Evolutionary conservation across 2,888 invertebrate species (phyloP).

Genomic region (Subacronicta megacephala): DNA sequence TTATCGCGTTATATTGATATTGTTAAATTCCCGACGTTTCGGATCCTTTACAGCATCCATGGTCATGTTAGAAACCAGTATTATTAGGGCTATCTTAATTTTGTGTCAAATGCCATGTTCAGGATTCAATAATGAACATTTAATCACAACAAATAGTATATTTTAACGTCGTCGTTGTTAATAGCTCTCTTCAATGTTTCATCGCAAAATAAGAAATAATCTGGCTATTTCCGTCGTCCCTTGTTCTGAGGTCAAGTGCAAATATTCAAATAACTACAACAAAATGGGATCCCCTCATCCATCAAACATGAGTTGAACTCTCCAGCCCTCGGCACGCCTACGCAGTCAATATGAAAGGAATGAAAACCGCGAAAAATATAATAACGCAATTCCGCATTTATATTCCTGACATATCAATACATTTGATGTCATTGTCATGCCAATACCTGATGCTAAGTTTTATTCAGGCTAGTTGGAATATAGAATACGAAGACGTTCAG

Average conservation of each 20-base stretch:
- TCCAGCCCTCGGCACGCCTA: constrained; percentile 24
- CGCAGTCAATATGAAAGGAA: constrained; percentile 19
- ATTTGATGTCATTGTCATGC: neutral
- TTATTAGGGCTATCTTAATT: too few species aligned
- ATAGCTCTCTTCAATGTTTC: neutral
- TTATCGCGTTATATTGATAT: too few species aligned
- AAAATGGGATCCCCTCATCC: constrained; percentile 20
- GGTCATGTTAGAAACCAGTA: too few species aligned
- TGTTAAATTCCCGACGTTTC: too few species aligned
- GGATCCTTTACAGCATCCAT: too few species aligned
- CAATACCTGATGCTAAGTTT: neutral
- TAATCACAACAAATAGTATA: too few species aligned
- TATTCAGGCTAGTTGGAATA: neutral
- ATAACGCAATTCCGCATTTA: constrained; percentile 6
- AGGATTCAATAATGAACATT: too few species aligned
- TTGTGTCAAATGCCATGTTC: too few species aligned
- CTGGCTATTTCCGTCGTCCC: neutral
- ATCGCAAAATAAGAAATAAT: neutral
- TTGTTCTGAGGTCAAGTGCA: constrained; percentile 5
- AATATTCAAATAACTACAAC: constrained; percentile 9
- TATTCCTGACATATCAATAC: constrained; percentile 1
- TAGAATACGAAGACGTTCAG: neutral
- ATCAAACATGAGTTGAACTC: constrained; percentile 37
- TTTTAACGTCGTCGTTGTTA: too few species aligned
- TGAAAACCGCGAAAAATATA: constrained; percentile 17